Evolutionary conservation across 2,113 vertebrate genomes (phyloP).

Genomic region (Taxidea taxus): DNA sequence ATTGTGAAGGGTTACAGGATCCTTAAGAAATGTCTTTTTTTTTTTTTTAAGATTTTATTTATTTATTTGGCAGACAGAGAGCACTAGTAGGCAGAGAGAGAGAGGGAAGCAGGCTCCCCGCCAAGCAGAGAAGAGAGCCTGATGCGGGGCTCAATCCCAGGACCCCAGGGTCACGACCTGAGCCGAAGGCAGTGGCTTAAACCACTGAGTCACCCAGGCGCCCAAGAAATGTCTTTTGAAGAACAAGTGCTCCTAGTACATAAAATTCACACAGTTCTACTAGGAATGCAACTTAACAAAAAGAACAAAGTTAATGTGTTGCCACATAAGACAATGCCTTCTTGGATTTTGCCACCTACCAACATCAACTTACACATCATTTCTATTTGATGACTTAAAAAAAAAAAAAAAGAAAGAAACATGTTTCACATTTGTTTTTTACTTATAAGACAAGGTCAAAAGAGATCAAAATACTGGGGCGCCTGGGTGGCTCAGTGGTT

Average conservation of each 20-base stretch:
- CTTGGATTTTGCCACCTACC: slow-evolving; percentile 44
- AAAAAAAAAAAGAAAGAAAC: not conserved
- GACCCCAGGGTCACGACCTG: no score
- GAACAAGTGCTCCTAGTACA: slow-evolving; percentile 35
- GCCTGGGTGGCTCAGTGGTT: no score
- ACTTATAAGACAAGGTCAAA: not conserved
- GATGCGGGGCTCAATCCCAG: no score
- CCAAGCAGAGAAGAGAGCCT: no score
- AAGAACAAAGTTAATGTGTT: slow-evolving; percentile 54
- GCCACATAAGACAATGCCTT: not conserved
- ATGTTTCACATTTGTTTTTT: not conserved
- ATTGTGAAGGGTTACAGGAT: not conserved
- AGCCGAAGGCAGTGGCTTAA: no score
- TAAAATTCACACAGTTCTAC: slow-evolving; percentile 21
- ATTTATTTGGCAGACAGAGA: no score
- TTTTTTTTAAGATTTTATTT: no score
- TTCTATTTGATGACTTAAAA: not conserved
- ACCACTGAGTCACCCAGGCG: no score
- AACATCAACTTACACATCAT: not conserved
- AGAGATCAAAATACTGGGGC: not conserved
- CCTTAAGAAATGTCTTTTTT: not conserved
- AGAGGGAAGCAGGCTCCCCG: no score
- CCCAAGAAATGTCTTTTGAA: slow-evolving; percentile 14
- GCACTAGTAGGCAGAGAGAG: no score
- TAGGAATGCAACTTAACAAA: not conserved